phyloP scores from a whole-genome alignment of 2,888 invertebrate genomes.

The Chirona hameri region DNA sequence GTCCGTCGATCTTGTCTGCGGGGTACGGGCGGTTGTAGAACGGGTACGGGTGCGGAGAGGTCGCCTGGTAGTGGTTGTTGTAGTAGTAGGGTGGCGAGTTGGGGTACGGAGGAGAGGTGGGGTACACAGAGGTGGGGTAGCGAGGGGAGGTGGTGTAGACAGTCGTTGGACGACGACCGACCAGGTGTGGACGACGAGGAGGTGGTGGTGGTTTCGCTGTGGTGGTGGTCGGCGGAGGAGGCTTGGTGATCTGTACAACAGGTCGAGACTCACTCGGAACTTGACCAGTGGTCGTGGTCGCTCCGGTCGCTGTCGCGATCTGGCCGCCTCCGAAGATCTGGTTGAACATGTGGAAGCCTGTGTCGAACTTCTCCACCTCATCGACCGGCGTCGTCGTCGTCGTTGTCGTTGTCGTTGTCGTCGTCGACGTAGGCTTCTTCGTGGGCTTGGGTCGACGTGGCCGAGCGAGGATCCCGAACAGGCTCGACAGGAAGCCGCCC shows the following conservation, averaged over 20 bases:
- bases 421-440: background rate
- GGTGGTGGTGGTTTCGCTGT: background rate
- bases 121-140: too few relatives aligned
- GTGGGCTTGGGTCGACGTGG: background rate
- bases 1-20: background rate
- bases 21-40: slow-evolving; percentile 1
- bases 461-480: slow-evolving; percentile 9
- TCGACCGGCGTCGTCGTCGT: background rate
- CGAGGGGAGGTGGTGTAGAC: too few relatives aligned
- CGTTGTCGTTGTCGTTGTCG: background rate
- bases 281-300: background rate
- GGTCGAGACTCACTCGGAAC: background rate
- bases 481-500: slow-evolving; percentile 14
- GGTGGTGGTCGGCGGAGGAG: background rate
- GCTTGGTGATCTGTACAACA: background rate
- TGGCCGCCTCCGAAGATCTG: slow-evolving; percentile 1
- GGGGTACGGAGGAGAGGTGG: background rate
- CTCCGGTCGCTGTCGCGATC: background rate
- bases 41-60: background rate
- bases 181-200: too few relatives aligned
- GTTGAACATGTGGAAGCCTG: slow-evolving; percentile 12
- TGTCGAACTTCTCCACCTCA: background rate
- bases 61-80: background rate
- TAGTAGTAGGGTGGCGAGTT: background rate
- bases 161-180: too few relatives aligned